Conservation (phyloP, 1,140 invertebrate species). For the Zaprionus gabonicus region DNA sequence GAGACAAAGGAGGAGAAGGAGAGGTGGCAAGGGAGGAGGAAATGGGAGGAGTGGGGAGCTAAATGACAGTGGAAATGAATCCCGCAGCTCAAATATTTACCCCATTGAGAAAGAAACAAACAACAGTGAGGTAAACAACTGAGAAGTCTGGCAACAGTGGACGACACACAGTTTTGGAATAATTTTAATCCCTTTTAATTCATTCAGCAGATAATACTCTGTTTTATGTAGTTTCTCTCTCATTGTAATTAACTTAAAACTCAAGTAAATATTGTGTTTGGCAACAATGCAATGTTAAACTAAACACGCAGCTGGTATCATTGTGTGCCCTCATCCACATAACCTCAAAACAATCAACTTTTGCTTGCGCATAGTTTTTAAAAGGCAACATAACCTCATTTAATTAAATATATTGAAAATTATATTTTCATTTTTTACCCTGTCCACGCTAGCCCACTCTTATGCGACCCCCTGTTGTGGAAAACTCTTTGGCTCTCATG, state of each 20-base stretch:
- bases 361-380: conserved; percentile 1
- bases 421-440: conserved; percentile 2
- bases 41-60: neutral
- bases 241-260: no score
- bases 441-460: no score
- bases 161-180: no score
- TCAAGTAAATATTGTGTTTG: neutral
- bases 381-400: conserved; percentile 11
- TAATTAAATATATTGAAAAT: conserved; percentile 32
- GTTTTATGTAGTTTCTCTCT: no score
- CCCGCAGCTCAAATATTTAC: conserved; percentile 16
- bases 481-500: conserved; percentile 20
- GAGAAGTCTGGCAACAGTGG: no score
- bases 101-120: neutral
- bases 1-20: neutral
- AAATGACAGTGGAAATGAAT: conserved; percentile 5
- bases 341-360: conserved; percentile 12
- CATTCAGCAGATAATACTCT: no score
- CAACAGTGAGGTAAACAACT: neutral
- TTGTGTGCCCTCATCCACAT: neutral
- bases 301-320: neutral
- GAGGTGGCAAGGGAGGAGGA: neutral
- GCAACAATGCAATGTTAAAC: neutral
- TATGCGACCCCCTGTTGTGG: neutral
- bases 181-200: no score